These are phyloP conservation scores for Neodiprion lecontei DNA, from an alignment of 1,140 invertebrate genomes.

Conservation along the genomic window DNA sequence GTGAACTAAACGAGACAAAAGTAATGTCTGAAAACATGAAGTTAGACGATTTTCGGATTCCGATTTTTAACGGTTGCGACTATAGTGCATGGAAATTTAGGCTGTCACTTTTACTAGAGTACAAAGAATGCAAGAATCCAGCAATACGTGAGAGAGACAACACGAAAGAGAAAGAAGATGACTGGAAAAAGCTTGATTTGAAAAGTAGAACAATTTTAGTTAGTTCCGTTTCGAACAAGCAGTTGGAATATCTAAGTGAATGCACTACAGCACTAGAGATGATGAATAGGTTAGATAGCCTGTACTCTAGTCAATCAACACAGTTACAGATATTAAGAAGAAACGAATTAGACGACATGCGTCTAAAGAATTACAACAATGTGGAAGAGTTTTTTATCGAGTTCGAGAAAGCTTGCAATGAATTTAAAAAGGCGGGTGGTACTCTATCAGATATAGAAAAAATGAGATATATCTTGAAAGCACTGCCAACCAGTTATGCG, in stretches of 20 bases:
- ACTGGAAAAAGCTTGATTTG: constrained; percentile 8
- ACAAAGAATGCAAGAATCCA: constrained; percentile 5
- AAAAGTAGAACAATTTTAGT: constrained; percentile 16
- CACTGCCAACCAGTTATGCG: constrained; percentile 19
- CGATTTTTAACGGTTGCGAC: not conserved
- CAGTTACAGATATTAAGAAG: constrained; percentile 5
- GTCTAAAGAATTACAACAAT: constrained; percentile 27
- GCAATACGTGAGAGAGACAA: not conserved
- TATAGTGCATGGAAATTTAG: not conserved
- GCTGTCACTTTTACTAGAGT: not conserved
- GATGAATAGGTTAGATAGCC: constrained; percentile 13
- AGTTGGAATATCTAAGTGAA: constrained; percentile 15
- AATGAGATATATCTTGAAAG: constrained; percentile 43
- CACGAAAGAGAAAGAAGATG: not conserved
- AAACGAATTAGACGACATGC: constrained; percentile 14
- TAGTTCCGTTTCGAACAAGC: constrained; percentile 17
- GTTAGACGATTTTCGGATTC: not conserved
- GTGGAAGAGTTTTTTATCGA: constrained; percentile 46
- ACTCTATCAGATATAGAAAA: constrained; percentile 40
- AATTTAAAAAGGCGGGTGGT: constrained; percentile 40
- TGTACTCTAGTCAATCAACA: constrained; percentile 11
- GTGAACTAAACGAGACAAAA: too few relatives aligned
- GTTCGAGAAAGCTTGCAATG: constrained; percentile 43
- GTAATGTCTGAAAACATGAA: not conserved
- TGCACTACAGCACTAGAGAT: constrained; percentile 13